These are phyloP conservation scores for Orchestia grillus DNA, from an alignment of 1,140 invertebrate genomes.

Conservation along the genomic window DNA sequence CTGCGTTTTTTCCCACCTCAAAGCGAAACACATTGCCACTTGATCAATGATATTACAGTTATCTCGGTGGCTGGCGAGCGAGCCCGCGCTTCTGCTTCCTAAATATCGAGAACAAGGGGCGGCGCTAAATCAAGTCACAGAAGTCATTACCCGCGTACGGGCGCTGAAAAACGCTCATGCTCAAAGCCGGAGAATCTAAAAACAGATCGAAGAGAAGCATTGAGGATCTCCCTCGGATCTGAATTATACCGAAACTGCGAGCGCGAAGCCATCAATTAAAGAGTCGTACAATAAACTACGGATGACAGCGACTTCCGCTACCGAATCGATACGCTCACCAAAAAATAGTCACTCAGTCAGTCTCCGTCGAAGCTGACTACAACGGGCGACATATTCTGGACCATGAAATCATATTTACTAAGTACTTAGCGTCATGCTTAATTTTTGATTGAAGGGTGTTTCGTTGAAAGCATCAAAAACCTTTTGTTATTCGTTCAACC, in stretches of 20 bases:
- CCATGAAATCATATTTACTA: constrained; percentile 38
- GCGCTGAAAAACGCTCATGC: constrained; percentile 34
- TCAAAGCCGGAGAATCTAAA: constrained; percentile 48
- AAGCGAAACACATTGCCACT: not conserved
- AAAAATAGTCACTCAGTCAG: constrained; percentile 26
- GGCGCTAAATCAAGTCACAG: constrained; percentile 34
- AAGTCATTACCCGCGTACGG: constrained; percentile 18
- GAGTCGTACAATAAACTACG: constrained; percentile 55
- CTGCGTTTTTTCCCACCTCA: not conserved
- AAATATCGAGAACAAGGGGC: constrained; percentile 17
- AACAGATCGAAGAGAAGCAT: constrained; percentile 54
- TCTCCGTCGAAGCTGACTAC: constrained; percentile 16
- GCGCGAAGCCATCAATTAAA: constrained; percentile 54
- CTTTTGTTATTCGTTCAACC: not conserved
- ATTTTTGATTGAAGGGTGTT: not conserved
- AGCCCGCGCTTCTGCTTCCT: not conserved
- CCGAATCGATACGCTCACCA: constrained; percentile 47
- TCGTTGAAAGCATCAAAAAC: not conserved
- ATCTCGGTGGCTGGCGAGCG: not conserved
- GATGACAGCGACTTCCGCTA: constrained; percentile 50
- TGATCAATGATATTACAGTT: not conserved
- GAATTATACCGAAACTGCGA: constrained; percentile 54
- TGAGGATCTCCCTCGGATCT: constrained; percentile 50
- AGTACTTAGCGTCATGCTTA: constrained; percentile 9
- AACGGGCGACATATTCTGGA: constrained; percentile 27